Percentiles rank a stretch among this genome's conserved stretches.
phyloP scores from a whole-genome alignment of 2,113 vertebrate genomes.

The Phocoena phocoena region DNA sequence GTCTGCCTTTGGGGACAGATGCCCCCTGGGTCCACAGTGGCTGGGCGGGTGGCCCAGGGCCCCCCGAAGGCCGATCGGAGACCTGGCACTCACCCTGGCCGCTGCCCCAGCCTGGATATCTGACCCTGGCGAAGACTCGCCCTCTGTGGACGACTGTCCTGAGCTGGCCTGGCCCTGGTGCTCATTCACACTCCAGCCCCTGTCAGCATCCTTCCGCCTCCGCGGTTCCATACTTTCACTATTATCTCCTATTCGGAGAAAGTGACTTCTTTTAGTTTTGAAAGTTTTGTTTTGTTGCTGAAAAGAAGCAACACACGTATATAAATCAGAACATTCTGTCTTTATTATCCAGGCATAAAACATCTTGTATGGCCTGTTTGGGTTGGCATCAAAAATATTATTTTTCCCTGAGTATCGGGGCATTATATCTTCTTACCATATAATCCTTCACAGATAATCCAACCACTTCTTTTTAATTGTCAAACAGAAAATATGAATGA shows the following conservation, averaged over 20 bases:
- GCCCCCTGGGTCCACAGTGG: accelerated
- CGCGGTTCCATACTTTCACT: accelerated
- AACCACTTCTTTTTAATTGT: background rate
- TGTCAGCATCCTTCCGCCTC: background rate
- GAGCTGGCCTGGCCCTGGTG: background rate
- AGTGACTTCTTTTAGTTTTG: background rate
- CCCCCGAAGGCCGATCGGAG: accelerated
- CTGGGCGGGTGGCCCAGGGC: accelerated
- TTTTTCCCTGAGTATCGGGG: background rate
- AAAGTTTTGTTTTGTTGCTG: background rate
- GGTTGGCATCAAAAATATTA: background rate
- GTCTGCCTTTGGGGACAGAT: background rate
- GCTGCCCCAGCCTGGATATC: background rate
- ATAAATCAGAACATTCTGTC: background rate
- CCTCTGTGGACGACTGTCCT: accelerated
- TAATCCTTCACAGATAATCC: background rate
- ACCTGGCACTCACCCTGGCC: background rate
- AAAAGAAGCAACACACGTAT: background rate
- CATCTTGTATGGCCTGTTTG: background rate
- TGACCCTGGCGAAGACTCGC: accelerated
- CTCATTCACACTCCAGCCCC: background rate
- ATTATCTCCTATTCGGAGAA: no score
- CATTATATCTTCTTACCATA: background rate
- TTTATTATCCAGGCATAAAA: background rate
- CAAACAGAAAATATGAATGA: background rate